These are phyloP conservation scores for Hafferia zeledoni DNA, from an alignment of 2,797 vertebrate species.

Conservation along the genomic window DNA sequence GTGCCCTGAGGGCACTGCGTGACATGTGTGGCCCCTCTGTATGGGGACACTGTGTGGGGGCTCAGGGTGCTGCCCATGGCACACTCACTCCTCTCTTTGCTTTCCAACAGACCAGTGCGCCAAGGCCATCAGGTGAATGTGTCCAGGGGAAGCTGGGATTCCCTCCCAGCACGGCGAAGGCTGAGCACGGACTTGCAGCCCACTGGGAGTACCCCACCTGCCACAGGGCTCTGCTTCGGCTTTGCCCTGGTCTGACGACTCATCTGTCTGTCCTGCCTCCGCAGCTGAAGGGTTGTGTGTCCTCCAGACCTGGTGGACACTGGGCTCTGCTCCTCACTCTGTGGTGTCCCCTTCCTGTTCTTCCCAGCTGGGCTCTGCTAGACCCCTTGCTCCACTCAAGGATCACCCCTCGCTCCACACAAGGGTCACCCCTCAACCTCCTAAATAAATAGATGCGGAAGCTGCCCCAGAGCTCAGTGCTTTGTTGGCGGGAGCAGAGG, in stretches of 20 bases:
- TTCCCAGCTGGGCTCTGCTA: background rate
- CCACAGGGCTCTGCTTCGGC: rapidly evolving
- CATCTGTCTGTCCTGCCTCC: background rate
- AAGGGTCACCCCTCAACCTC: background rate
- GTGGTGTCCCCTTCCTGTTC: background rate
- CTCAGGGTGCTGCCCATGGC: background rate
- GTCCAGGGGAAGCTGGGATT: background rate
- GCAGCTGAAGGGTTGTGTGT: background rate
- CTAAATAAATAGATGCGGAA: constrained; percentile 35
- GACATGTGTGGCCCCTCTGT: rapidly evolving
- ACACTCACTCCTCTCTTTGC: background rate
- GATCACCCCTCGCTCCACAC: background rate
- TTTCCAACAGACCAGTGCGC: constrained; percentile 11
- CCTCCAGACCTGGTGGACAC: background rate
- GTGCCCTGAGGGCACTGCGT: background rate
- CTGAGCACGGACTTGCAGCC: background rate
- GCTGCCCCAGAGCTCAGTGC: background rate
- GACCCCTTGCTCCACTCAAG: background rate
- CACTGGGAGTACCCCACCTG: rapidly evolving
- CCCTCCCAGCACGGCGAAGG: background rate
- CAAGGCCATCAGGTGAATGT: background rate
- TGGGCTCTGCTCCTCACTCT: background rate
- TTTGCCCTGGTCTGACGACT: background rate
- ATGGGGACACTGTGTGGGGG: rapidly evolving
- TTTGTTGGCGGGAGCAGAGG: background rate